Evolutionary conservation across 2,797 vertebrate species (phyloP), one percentile per base, ranked within the genome.

Genomic region (Siniperca undulata): DNA sequence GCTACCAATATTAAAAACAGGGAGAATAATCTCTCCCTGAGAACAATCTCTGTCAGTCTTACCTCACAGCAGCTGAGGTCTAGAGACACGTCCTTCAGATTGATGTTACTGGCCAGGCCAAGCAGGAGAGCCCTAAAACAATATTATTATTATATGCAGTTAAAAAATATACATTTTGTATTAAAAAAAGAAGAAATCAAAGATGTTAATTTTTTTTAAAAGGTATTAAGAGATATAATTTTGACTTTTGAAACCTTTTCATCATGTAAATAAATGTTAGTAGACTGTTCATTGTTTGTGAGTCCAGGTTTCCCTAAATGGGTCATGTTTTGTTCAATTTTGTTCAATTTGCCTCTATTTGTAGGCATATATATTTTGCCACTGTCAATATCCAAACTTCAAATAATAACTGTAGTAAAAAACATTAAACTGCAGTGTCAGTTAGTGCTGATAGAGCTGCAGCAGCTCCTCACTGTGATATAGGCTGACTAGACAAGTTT

Each of bases 61-160:
- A 99, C 98, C 97, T 99, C 98, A 90, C 98, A 99, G 94, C 94
- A 97, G 96, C 98, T 99, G 88, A 99, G 97, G 93, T 99, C 98
- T 38, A 99, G 91, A 77, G 97, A 97, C 64, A 99, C 97, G 5
- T 97, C 97, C 91, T 97, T 98, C 87, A 99, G 83, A 88, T 93
- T 97, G 88, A 96, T 95, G 88, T 99, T 99, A 93, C 97, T 97
- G 89, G 98, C 97, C 93, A 99, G 95, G 83, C 98, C 98, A 53
- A 99, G 94, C 67, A 99, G 94, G 68, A 99, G 96, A 0, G 98
- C 97, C 95, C 98, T 99, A 89, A 70, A 92, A 62, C 22, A 69
- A 61, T 3, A 65, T 24, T 0, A 65, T 24, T 0, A 58, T 70
- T 13, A 73, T 17, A 71, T 12, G 4, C 0, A 77, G 34, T 66